Evolutionary conservation across 1,140 invertebrate species (phyloP), one percentile per base, ranked within the genome.

Genomic region (Heliconius himera): DNA sequence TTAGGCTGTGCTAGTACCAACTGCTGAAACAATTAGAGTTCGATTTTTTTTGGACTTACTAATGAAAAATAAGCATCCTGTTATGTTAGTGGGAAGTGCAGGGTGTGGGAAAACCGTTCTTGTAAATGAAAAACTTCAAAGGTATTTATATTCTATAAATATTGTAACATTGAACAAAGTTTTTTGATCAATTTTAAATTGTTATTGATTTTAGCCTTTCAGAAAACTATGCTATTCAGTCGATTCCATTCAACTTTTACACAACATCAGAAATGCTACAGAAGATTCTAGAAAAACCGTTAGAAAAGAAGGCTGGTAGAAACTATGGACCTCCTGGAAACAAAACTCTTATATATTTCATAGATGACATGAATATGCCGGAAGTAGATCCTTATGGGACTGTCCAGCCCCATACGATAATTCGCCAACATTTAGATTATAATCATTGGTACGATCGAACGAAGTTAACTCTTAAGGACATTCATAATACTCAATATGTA

Each of bases 301-400:
- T 99, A 66, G 99, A 99, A 90, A 99, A 99, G 95, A 99, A 99
- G 94, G 98, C 99, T 60, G 99, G 99, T 4, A 96, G 98, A 84
- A 99, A 99, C 95, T 99, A 97, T 87, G 99, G 98, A 8, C 99
- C 99, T 29, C 98, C 98, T 3, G 98, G 99, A 49, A 99, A 97
- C 85, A 99, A 99, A 93, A 97, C 97, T 1, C 94, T 99, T n/a
- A 97, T 99, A 79, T 99, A 99, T 90, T 99, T 99, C 91, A 97
- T 99, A 79, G 99, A 99, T 90, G 99, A 99, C 88, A 97, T 99
- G 97, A 99, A 99, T 90, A 99, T 99, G 98, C 98, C 99, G 20
- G 98, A 99, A 95, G 98, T 98, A 11, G 99, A 99, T 94, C 92
- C 95, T 71, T 99, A 99, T 88, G 98, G 98, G 18, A 99, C 99